Percentiles rank a stretch among this genome's conserved stretches.
These are phyloP conservation scores for Leptopilina clavipes DNA, from an alignment of 1,140 invertebrate genomes.

Conservation along the genomic window DNA sequence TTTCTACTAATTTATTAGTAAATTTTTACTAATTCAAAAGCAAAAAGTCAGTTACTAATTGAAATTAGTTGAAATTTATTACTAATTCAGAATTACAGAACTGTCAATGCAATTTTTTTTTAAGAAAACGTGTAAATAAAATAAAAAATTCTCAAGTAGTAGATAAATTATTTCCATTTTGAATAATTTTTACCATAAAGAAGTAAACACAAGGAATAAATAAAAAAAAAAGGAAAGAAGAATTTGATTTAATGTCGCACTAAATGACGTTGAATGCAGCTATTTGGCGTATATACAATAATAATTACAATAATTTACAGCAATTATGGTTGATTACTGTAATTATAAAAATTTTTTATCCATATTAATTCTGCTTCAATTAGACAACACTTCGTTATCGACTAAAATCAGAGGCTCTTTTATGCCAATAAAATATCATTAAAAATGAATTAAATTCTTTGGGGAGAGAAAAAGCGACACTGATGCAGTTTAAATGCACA, in stretches of 20 bases:
- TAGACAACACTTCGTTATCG: background rate
- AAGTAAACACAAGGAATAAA: no score
- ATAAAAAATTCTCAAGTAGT: no score
- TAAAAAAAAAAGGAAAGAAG: background rate
- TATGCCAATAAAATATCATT: slow-evolving; percentile 8
- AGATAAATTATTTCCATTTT: no score
- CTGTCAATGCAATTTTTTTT: no score
- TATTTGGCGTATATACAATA: background rate
- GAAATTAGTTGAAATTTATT: no score
- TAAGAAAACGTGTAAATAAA: no score
- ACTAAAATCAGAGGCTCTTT: background rate
- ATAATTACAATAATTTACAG: background rate
- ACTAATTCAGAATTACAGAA: no score
- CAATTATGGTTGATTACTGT: slow-evolving; percentile 7
- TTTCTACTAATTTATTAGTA: no score
- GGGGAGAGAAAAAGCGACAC: background rate
- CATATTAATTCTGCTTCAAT: background rate
- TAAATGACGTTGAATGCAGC: background rate
- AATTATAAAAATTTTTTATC: slow-evolving; percentile 10
- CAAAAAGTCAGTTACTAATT: no score
- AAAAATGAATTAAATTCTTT: background rate
- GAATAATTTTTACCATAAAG: no score
- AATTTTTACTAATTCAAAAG: no score
- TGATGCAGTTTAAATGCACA: no score
- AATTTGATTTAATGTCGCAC: background rate